These are phyloP conservation scores for Coenonympha glycerion DNA, from an alignment of 2,888 invertebrate genomes.

Conservation along the genomic window DNA sequence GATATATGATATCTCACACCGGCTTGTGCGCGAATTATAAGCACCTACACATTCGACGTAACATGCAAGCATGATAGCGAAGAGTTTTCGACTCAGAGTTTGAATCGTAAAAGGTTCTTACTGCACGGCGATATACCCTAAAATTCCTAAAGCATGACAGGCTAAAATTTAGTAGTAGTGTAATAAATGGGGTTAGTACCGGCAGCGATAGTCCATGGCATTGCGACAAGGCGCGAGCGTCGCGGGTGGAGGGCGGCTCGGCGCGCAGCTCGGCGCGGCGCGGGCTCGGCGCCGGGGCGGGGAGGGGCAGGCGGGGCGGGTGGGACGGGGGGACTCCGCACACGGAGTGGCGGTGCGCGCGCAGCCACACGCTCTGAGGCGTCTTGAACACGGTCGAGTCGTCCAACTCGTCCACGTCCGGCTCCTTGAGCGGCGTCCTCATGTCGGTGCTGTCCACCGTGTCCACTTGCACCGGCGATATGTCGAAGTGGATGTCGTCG, in stretches of 20 bases:
- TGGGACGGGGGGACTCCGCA: conserved; percentile 45
- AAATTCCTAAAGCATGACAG: conserved; percentile 45
- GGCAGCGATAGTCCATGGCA: conserved; percentile 75
- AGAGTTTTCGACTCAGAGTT: conserved; percentile 34
- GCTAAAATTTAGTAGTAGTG: conserved; percentile 64
- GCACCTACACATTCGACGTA: conserved; percentile 29
- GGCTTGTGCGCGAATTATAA: conserved; percentile 30
- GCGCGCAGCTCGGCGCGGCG: conserved; percentile 39
- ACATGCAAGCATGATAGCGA: conserved; percentile 49
- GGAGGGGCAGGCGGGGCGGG: conserved; percentile 57
- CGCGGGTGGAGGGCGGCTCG: conserved; percentile 60
- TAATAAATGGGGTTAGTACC: conserved; percentile 77
- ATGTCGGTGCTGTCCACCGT: conserved; percentile 62
- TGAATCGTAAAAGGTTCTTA: conserved; percentile 18
- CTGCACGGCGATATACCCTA: conserved; percentile 25
- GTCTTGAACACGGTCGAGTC: conserved; percentile 64
- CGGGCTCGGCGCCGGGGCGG: conserved; percentile 59
- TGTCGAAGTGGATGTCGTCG: conserved; percentile 60
- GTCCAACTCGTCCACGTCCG: conserved; percentile 57
- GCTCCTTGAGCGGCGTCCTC: conserved; percentile 42
- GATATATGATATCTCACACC: conserved; percentile 19
- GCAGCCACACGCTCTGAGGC: conserved; percentile 59
- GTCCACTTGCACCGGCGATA: conserved; percentile 68
- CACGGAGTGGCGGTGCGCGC: conserved; percentile 58
- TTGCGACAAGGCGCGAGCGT: conserved; percentile 70